These are phyloP conservation scores for Gopherus flavomarginatus DNA, from an alignment of 2,113 vertebrate genomes.

Conservation along the genomic window DNA sequence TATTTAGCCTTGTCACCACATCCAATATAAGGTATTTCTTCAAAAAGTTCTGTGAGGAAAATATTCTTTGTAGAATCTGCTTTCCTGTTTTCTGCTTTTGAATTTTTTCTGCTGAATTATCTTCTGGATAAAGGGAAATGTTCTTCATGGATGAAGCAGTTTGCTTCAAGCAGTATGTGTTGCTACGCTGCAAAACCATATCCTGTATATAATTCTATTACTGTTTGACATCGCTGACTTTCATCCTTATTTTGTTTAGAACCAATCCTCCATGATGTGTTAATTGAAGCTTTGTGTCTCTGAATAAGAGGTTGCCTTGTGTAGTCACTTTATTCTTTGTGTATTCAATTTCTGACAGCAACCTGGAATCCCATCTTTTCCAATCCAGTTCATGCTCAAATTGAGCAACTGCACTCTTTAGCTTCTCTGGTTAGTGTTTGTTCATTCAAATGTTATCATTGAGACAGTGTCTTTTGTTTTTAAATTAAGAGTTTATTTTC, in stretches of 20 bases:
- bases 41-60: neutral
- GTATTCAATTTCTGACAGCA: neutral
- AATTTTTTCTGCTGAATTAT: neutral
- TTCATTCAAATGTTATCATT: constrained; percentile 5
- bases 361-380: neutral
- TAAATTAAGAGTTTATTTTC: neutral
- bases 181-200: neutral
- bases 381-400: neutral
- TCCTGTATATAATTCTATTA: neutral
- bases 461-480: neutral
- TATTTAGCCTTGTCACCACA: neutral
- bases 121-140: neutral
- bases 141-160: neutral
- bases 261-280: neutral
- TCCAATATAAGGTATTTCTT: neutral
- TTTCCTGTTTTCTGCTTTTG: constrained; percentile 4
- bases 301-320: neutral
- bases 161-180: neutral
- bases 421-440: neutral
- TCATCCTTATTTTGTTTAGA: neutral
- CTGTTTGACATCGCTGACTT: neutral
- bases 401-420: neutral
- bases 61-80: neutral
- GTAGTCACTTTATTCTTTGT: neutral
- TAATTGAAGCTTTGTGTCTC: neutral